Evolutionary conservation across 2,113 vertebrate species (phyloP).

Genomic region (Vulpes ferrilata): DNA sequence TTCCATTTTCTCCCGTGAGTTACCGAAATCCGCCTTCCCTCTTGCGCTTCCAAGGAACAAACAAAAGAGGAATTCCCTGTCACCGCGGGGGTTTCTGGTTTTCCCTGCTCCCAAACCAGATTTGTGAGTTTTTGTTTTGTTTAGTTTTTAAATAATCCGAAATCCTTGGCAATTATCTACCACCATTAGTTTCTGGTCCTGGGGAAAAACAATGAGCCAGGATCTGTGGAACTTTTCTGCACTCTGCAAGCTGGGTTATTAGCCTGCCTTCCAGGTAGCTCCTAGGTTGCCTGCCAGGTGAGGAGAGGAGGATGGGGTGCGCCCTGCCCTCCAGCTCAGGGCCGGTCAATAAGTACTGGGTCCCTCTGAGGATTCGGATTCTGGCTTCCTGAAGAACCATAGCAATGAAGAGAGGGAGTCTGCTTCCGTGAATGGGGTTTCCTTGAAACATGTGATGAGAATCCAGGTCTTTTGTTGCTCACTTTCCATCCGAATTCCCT

Average conservation of each 20-base stretch:
- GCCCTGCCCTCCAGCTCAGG: fast-evolving
- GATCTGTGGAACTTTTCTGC: background rate
- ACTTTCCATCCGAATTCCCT: background rate
- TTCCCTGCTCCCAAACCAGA: background rate
- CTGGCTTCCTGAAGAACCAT: background rate
- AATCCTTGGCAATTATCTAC: background rate
- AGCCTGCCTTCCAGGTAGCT: too few species aligned
- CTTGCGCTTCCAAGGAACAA: background rate
- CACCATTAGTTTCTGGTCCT: background rate
- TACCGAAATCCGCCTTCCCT: background rate
- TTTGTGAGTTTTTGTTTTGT: background rate
- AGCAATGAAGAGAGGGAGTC: background rate
- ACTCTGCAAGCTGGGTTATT: too few species aligned
- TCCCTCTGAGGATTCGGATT: background rate
- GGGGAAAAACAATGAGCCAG: background rate
- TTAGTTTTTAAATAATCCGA: background rate
- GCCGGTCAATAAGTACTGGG: background rate
- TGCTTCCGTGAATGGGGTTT: background rate
- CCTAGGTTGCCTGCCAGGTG: background rate
- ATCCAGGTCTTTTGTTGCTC: background rate
- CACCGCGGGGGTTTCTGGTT: background rate
- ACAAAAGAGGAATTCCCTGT: background rate
- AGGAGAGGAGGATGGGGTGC: background rate
- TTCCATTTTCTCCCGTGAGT: background rate
- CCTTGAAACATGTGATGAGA: background rate